phyloP scores from a whole-genome alignment of 2,113 vertebrate species.

The Columbina picui region DNA sequence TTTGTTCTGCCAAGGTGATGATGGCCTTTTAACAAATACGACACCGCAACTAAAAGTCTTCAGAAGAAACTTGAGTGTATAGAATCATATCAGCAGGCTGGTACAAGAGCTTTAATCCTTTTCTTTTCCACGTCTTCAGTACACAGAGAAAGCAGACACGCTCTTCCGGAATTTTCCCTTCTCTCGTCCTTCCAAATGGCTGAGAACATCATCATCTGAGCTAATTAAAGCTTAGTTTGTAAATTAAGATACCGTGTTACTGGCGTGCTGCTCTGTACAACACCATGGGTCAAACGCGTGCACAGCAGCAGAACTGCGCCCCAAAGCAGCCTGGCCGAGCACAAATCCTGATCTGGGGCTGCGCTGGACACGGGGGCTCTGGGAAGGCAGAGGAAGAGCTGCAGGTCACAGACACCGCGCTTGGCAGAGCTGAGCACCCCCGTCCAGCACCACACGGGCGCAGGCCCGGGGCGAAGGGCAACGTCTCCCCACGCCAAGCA shows the following conservation, averaged over 20 bases:
- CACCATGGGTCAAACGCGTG: not conserved
- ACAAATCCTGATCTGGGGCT: not conserved
- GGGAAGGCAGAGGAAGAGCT: not conserved
- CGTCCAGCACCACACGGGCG: accelerated
- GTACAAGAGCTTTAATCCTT: not conserved
- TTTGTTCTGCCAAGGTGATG: not conserved
- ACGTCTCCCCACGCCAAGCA: not conserved
- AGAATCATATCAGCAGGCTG: not conserved
- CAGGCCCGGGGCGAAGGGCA: not conserved
- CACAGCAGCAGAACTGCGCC: not conserved
- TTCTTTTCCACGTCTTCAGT: not conserved
- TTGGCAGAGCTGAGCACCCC: accelerated
- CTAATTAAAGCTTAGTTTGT: not conserved
- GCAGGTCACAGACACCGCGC: accelerated
- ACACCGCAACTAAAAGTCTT: not conserved
- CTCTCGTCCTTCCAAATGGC: not conserved
- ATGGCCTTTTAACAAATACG: not conserved
- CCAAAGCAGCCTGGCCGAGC: not conserved
- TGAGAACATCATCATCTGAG: not conserved
- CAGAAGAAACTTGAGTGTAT: not conserved
- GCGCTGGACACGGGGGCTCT: not conserved
- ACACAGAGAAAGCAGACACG: not conserved
- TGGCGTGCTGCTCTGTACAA: not conserved
- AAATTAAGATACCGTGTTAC: accelerated
- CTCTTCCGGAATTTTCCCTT: not conserved